A percentile compares a stretch with the other conserved stretches of the same genome.
phyloP scores from a whole-genome alignment of 2,113 vertebrate species.

The Megalops atlanticus region DNA sequence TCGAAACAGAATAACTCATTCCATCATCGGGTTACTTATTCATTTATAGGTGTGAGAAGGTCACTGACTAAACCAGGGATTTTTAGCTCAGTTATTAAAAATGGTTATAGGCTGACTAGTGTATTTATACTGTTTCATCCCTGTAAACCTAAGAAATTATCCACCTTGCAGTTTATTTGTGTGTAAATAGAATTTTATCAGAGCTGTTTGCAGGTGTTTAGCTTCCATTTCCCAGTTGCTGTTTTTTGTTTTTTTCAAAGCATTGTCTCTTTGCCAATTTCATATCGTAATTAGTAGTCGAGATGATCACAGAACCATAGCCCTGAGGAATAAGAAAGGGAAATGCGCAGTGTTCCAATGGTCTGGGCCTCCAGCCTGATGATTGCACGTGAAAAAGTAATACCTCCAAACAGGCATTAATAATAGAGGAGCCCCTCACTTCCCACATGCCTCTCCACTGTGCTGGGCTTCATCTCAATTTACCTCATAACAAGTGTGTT shows the following conservation, averaged over 20 bases:
- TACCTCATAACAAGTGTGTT: conserved; percentile 65
- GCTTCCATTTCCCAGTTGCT: neutral
- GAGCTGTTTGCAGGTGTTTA: neutral
- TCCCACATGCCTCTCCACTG: conserved; percentile 72
- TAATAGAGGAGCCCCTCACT: conserved; percentile 78
- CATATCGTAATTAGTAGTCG: neutral
- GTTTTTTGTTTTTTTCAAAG: neutral
- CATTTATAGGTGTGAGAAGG: neutral
- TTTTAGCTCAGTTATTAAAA: neutral
- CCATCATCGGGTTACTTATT: conserved; percentile 20
- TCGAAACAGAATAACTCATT: conserved; percentile 23
- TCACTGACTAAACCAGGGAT: conserved; percentile 1
- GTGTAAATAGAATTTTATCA: neutral
- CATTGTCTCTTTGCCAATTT: too few relatives aligned
- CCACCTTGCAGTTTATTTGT: too few relatives aligned
- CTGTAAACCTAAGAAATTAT: neutral
- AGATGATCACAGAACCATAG: neutral
- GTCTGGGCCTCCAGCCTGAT: conserved; percentile 24
- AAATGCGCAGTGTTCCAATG: neutral
- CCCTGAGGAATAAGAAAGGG: neutral
- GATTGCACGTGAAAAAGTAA: conserved; percentile 62
- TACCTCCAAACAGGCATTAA: conserved; percentile 74
- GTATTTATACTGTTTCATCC: neutral
- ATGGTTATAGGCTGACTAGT: neutral
- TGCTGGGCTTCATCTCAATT: conserved; percentile 71